phyloP scores from a whole-genome alignment of 1,140 invertebrate species.

The Armadillidium nasatum region DNA sequence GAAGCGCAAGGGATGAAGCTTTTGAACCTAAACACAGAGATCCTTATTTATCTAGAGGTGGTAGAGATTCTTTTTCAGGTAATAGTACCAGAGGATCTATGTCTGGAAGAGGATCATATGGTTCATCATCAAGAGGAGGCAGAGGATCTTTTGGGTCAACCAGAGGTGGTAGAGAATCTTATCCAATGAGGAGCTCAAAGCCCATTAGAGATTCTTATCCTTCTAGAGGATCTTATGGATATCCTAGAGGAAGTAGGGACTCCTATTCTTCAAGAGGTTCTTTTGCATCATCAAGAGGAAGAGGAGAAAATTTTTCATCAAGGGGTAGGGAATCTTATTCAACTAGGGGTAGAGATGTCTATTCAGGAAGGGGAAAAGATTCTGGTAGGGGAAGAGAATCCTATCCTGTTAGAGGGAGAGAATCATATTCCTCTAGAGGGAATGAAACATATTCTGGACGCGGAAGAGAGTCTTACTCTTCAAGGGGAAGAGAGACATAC shows the following conservation, averaged over 20 bases:
- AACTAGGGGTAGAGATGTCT: background rate
- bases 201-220: background rate
- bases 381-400: background rate
- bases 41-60: background rate
- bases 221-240: background rate
- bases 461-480: no score
- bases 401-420: no score
- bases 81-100: no score
- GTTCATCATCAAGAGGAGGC: background rate
- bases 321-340: background rate
- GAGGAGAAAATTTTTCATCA: background rate
- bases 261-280: slow-evolving; percentile 1
- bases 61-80: background rate
- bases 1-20: background rate
- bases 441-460: no score
- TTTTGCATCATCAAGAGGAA: background rate
- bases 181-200: background rate
- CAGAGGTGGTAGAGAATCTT: background rate
- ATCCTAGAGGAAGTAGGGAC: background rate
- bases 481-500: no score
- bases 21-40: background rate
- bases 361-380: background rate
- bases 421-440: no score
- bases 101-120: background rate
- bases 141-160: background rate